Conservation (phyloP, 2,888 invertebrate species). For the Invenusta paracnida region DNA sequence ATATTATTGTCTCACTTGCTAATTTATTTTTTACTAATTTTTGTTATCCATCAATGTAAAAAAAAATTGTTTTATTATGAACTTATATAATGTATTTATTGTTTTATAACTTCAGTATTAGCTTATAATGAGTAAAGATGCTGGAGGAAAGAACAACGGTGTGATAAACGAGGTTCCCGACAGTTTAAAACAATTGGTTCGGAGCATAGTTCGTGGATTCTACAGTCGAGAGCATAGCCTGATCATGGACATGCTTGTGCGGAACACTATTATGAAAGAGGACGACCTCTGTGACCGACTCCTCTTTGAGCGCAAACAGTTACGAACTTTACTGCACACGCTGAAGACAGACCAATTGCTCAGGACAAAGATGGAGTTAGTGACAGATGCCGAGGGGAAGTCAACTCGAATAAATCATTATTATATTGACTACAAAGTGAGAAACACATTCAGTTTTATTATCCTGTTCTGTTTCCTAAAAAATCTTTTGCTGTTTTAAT, state of each 20-base stretch:
- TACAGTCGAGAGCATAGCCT: constrained; percentile 87
- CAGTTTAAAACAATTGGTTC: constrained; percentile 78
- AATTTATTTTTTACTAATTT: not conserved
- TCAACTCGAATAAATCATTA: constrained; percentile 93
- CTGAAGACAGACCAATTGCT: constrained; percentile 82
- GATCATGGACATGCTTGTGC: constrained; percentile 87
- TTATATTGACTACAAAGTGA: constrained; percentile 85
- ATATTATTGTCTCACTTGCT: not conserved
- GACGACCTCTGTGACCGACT: constrained; percentile 73
- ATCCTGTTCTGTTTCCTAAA: too few relatives aligned
- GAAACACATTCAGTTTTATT: too few relatives aligned
- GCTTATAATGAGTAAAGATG: not conserved
- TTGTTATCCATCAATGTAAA: too few relatives aligned
- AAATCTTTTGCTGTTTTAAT: too few relatives aligned
- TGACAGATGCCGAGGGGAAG: constrained; percentile 87
- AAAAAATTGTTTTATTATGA: too few relatives aligned
- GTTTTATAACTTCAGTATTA: not conserved
- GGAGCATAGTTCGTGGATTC: constrained; percentile 84
- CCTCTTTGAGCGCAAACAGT: constrained; percentile 78
- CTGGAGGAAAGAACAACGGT: not conserved
- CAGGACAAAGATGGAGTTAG: constrained; percentile 74
- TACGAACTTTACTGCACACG: constrained; percentile 59
- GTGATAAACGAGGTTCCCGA: constrained; percentile 66
- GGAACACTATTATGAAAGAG: constrained; percentile 76
- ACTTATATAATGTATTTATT: not conserved